Percentiles rank a stretch among this genome's conserved stretches.
Evolutionary conservation across 2,888 invertebrate species (phyloP).

Genomic region (Thecocarcelia acutangulata): DNA sequence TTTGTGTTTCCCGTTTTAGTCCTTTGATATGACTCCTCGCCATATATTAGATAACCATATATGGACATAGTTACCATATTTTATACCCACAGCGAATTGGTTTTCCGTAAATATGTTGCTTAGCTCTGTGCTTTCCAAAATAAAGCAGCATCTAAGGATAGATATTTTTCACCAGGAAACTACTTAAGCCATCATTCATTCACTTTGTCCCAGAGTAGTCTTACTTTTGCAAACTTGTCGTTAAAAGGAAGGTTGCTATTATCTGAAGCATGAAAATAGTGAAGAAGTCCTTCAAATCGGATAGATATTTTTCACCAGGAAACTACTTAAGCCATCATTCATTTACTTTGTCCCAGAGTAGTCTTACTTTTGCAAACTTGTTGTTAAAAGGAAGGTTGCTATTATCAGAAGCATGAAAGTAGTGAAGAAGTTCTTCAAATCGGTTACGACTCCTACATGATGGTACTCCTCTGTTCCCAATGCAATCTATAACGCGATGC

Average conservation of each 20-base stretch:
- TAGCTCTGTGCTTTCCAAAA: background rate
- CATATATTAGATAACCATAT: slow-evolving; percentile 9
- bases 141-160: no score
- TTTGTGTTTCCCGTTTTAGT: slow-evolving; percentile 13
- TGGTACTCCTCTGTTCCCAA: slow-evolving; percentile 18
- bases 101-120: background rate
- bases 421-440: slow-evolving; percentile 8
- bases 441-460: background rate
- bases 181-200: no score
- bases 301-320: no score
- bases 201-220: no score
- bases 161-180: no score
- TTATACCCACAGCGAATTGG: slow-evolving; percentile 16
- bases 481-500: slow-evolving; percentile 14
- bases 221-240: slow-evolving; percentile 9
- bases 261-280: slow-evolving; percentile 14
- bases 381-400: background rate
- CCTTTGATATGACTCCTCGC: slow-evolving; percentile 6
- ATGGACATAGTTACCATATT: slow-evolving; percentile 11
- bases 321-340: no score
- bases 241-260: slow-evolving; percentile 1
- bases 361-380: slow-evolving; percentile 8
- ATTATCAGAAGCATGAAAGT: slow-evolving; percentile 19
- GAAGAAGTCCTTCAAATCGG: slow-evolving; percentile 7
- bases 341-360: no score